Base-by-base conservation (phyloP, 2,797 vertebrate species). In the Rhinella marina region DNA sequence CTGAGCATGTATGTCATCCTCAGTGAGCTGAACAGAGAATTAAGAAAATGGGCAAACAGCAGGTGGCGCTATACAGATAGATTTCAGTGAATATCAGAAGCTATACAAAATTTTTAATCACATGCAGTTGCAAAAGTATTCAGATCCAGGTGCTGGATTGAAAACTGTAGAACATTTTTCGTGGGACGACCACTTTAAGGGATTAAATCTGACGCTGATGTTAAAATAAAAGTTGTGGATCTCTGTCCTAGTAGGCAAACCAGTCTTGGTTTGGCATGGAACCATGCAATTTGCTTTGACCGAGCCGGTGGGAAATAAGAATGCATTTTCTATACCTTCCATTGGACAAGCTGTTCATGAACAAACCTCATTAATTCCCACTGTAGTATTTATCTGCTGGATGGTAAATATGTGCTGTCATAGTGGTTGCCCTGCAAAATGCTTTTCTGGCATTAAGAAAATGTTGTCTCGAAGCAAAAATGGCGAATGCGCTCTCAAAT, bases 351-450 rank as follows among this genome's bases (percentile, higher is more conserved):
- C 81, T 83, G 81, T 68, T 78, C 81, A 27, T 21, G 41, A 83
- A 83, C 86, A 87, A 87, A 70, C 81, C 68, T 32, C 81, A 87
- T 83, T 83, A 87, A 76, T 82, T 87, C 57, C 52, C 80, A 57
- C 27, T 32, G 66, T 62, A 78, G 72, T 77, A 78, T 87, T 61
- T 86, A 73, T 52, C 79, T 61, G 78, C 41, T 17, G 57, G 57
- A 62, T 81, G 29, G 81, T 68, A 87, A 83, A 83, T 83, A 83
- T 77, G 81, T 87, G 76, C 72, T 48, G 86, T 78, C 86, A 87
- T 77, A 76, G 80, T 87, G 57, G 41, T 56, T 87, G 57, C 81
- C 59, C 50, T n/a, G 48, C 61, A 87, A 82, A 87, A 87, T 59
- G 13, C 32, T 83, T 62, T 83, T 62, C 66, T 87, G 41, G 70